Conservation (phyloP, 2,797 vertebrate species). For the Odontamblyopus rebecca region DNA sequence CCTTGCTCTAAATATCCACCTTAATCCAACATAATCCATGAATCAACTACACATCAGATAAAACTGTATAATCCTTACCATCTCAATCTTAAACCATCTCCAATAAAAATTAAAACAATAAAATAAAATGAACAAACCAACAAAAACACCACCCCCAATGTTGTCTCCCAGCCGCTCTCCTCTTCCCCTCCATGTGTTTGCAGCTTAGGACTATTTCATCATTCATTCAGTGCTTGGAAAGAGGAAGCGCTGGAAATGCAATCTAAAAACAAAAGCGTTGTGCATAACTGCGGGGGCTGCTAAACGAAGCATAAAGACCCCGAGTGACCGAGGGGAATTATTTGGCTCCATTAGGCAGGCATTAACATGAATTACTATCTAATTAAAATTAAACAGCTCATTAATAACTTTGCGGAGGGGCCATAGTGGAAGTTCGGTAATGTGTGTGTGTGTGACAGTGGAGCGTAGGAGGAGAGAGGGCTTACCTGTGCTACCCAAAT, state of each 20-base stretch:
- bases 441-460: conserved; percentile 57
- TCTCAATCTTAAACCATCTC: too few species aligned
- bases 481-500: conserved; percentile 56
- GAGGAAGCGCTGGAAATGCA: conserved; percentile 57
- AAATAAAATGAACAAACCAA: too few species aligned
- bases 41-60: too few species aligned
- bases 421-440: conserved; percentile 72
- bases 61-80: too few species aligned
- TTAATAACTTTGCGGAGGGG: conserved; percentile 81
- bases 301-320: conserved; percentile 77
- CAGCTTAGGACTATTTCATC: conserved; percentile 56
- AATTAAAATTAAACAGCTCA: conserved; percentile 84
- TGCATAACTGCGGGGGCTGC: conserved; percentile 74
- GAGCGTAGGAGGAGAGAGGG: conserved; percentile 60
- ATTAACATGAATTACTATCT: conserved; percentile 85
- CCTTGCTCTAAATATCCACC: too few species aligned
- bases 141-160: conserved; percentile 12
- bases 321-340: conserved; percentile 79
- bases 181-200: conserved; percentile 57
- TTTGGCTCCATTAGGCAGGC: conserved; percentile 81
- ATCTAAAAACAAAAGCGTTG: conserved; percentile 76
- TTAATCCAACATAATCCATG: too few species aligned
- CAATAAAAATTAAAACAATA: too few species aligned
- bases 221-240: conserved; percentile 53
- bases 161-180: conserved; percentile 16